Evolutionary conservation across 2,797 vertebrate species (phyloP), one percentile per base, ranked within the genome.

Genomic region (Pseudotriccus pelzelni): DNA sequence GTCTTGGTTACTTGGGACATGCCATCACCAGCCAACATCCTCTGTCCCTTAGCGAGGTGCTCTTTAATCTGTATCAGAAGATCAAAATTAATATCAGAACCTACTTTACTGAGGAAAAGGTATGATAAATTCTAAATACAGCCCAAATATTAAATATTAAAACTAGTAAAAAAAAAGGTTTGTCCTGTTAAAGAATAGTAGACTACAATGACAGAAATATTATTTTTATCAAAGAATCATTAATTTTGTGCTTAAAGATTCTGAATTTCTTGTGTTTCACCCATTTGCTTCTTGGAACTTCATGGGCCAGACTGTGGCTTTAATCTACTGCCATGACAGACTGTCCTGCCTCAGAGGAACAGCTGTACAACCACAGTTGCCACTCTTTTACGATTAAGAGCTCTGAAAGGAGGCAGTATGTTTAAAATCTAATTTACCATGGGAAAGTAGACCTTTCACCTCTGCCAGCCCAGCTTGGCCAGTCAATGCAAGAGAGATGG

Each of bases 1-100:
- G 98, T 99, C 98, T 99, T 99, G 14, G 99, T 99, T 90, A 99
- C 99, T 97, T 99, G 99, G 97, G 99, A 99, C 99, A 99, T 99
- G 53, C 99, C 99, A 87, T 99, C 99, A 34, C 99, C 99, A 14
- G 99, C 99, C 93, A 99, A 97, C 94, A 97, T 99, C 95, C 99
- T 98, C 96, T 99, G 99, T 64, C 99, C 99, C 96, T 99, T 99
- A 6, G 99, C 99, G 81, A 99, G 99, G 93, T 99, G 99, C 86
- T 99, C 99, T 98, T 99, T 99, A 97, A 99, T 99, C 99, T 99
- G 98, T 95, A 92, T 44, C 77, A 95, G 91, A 94, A 96, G 41
- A 95, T 89, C 17, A 93, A 88, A 92, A 93, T 6, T 60, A 96
- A 93, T 53, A 97, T 98, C 96, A 97, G 91, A 97, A 97, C 44